Base-by-base conservation (phyloP, 2,888 invertebrate genomes). In the Andrena haemorrhoa region DNA sequence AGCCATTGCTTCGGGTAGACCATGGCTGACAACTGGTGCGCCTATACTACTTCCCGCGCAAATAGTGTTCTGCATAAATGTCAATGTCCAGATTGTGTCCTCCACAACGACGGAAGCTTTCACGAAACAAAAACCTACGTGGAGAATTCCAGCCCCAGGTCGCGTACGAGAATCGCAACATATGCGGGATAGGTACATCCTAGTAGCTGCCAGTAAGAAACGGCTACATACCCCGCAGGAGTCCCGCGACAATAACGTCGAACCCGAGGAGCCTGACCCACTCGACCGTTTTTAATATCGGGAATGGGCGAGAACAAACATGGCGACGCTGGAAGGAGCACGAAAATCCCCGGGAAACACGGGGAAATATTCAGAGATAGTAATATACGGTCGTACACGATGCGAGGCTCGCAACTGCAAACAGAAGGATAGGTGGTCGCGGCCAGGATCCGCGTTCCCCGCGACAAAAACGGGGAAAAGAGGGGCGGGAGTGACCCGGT, bases 281-380 rank as follows among this genome's bases (percentile, higher is more conserved):
- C 72, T 70, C 70, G 70, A 66, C 53, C 71, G 58, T 68, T 82
- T 63, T 82, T 82, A 79, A 83, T 80, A 80, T 80, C 66, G 76
- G 61, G 61, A 76, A 76, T 58, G 61, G 76, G 70, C 64, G 69
- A 69, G 70, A 74, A 83, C 73, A 76, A 81, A 81, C 64, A 81
- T 26, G 66, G 66, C 31, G 53, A 56, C 56, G 35, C 60, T 23
- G 53, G 72, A 66, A 72, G 70, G 72, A 66, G 71, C 71, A 79
- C 75, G 79, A 71, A 79, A 79, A 79, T 79, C 58, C 77, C 66
- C 60, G 35, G 72, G 75, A 66, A 75, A 78, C 85, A 68, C 79
- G 83, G 66, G 81, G 74, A 75, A 83, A 85, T 85, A 85, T 82
- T 80, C 84, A 47, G 79, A 63, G 83, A 79, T 82, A 76, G 85